These are phyloP conservation scores for Acanthisitta chloris DNA, from an alignment of 2,113 vertebrate genomes.

Conservation along the genomic window DNA sequence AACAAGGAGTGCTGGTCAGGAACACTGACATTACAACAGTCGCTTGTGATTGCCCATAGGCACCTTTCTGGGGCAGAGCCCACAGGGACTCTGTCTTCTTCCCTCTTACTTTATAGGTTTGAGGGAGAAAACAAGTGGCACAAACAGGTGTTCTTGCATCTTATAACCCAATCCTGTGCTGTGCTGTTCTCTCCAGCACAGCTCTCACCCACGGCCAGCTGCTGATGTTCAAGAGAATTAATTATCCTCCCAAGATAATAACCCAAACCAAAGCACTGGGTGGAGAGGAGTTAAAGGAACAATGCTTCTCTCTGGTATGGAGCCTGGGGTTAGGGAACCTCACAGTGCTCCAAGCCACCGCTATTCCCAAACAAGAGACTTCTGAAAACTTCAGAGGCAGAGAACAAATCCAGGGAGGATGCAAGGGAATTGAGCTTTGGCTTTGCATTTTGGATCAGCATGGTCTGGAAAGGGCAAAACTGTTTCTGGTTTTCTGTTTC, in stretches of 20 bases:
- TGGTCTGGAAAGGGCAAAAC: background rate
- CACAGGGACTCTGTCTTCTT: rapidly evolving
- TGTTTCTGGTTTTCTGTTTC: background rate
- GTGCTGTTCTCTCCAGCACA: background rate
- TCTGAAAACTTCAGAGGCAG: background rate
- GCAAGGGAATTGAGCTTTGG: background rate
- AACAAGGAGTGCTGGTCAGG: background rate
- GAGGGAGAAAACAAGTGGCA: background rate
- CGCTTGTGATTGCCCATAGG: background rate
- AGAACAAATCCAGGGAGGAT: background rate
- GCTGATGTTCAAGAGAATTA: constrained; percentile 1
- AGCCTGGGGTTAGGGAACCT: background rate
- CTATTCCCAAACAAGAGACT: background rate
- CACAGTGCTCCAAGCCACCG: background rate
- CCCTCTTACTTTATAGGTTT: background rate
- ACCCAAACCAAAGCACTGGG: background rate
- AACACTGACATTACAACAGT: rapidly evolving
- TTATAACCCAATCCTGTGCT: background rate
- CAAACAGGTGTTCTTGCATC: background rate
- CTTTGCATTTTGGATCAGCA: rapidly evolving
- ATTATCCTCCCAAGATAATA: background rate
- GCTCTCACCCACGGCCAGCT: constrained; percentile 1
- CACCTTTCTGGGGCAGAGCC: background rate
- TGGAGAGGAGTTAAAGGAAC: background rate
- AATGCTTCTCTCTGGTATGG: background rate